Evolutionary conservation across 2,113 vertebrate genomes (phyloP).

Genomic region (Oreochromis niloticus): DNA sequence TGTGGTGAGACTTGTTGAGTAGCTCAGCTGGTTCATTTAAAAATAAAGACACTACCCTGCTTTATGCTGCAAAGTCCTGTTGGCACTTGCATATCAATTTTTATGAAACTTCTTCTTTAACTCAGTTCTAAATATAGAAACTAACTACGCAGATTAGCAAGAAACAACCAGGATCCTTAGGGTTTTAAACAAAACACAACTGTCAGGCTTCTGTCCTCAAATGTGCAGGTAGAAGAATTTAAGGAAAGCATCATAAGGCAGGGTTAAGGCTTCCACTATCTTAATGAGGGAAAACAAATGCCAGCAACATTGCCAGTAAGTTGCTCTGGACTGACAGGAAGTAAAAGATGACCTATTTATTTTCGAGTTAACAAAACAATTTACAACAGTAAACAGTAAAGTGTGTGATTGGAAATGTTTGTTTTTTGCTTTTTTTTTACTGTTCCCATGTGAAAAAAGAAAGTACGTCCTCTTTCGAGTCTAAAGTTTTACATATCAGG

Average conservation of each 20-base stretch:
- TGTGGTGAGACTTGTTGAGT: background rate
- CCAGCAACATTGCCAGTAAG: background rate
- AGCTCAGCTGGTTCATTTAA: background rate
- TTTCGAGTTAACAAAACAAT: background rate
- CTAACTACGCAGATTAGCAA: too few species aligned
- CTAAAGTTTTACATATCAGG: background rate
- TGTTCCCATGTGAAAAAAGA: background rate
- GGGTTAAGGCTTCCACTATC: background rate
- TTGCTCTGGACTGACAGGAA: background rate
- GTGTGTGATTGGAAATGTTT: background rate
- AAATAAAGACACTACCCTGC: background rate
- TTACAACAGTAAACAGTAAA: background rate
- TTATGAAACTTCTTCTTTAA: background rate
- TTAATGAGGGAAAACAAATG: background rate
- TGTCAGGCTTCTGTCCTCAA: too few species aligned
- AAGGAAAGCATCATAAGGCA: too few species aligned
- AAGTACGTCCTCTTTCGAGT: background rate
- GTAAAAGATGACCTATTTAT: background rate
- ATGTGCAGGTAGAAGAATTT: too few species aligned
- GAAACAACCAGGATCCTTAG: too few species aligned
- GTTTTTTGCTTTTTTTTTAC: rapidly evolving
- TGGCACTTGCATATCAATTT: background rate
- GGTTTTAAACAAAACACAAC: too few species aligned
- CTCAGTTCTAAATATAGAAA: too few species aligned
- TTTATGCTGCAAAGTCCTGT: background rate